Evolutionary conservation across 1,140 invertebrate genomes (phyloP).

Genomic region (Ceratosolen fusciceps): DNA sequence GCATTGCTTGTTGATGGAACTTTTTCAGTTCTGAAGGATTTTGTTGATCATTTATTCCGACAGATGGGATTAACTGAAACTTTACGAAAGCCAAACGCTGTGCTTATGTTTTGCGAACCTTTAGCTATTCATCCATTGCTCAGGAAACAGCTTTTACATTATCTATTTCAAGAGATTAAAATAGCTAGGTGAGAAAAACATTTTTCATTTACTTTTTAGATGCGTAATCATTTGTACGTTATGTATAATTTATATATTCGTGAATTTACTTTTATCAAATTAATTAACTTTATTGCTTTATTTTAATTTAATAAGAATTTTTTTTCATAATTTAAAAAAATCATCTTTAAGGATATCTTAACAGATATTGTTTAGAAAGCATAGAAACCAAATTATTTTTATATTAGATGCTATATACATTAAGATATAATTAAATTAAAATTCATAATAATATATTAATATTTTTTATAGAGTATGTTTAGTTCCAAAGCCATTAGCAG

Average conservation of each 20-base stretch:
- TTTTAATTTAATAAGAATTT: too few relatives aligned
- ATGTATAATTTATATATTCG: too few relatives aligned
- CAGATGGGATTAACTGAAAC: conserved; percentile 68
- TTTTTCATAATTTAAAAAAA: too few relatives aligned
- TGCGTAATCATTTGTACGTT: too few relatives aligned
- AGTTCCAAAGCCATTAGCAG: conserved; percentile 70
- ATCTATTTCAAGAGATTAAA: conserved; percentile 71
- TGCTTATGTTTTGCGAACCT: conserved; percentile 71
- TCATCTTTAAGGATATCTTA: too few relatives aligned
- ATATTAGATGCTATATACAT: too few relatives aligned
- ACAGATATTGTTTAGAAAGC: too few relatives aligned
- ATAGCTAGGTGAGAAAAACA: conserved; percentile 65
- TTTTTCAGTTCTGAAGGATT: conserved; percentile 68
- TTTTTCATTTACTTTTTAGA: not conserved
- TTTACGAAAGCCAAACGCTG: conserved; percentile 68
- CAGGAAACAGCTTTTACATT: conserved; percentile 69
- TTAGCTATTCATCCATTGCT: conserved; percentile 66
- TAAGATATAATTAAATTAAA: too few relatives aligned
- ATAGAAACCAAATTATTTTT: too few relatives aligned
- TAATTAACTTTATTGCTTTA: too few relatives aligned
- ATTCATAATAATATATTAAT: conserved; percentile 18
- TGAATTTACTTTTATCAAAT: too few relatives aligned
- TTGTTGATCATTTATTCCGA: conserved; percentile 69
- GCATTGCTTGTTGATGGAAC: conserved; percentile 66
- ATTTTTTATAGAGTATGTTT: conserved; percentile 66